A percentile compares a stretch with the other conserved stretches of the same genome.
phyloP scores from a whole-genome alignment of 2,888 invertebrate genomes.

The Carterocephalus palaemon region DNA sequence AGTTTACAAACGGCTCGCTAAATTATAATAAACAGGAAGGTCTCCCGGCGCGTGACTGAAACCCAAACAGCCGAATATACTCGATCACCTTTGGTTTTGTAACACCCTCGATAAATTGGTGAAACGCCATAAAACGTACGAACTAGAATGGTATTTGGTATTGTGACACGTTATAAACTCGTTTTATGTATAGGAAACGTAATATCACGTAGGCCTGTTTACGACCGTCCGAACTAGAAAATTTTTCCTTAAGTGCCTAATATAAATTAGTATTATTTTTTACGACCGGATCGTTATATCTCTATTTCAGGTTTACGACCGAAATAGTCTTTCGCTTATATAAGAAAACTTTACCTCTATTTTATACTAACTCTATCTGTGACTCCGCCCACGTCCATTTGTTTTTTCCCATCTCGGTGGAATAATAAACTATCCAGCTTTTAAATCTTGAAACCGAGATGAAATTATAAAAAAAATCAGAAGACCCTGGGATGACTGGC shows the following conservation, averaged over 20 bases:
- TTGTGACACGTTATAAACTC: constrained; percentile 54
- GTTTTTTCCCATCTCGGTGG: no score
- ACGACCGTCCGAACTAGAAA: constrained; percentile 16
- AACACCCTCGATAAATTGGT: constrained; percentile 48
- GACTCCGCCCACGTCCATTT: no score
- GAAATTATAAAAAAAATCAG: no score
- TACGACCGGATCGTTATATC: constrained; percentile 11
- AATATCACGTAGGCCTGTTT: constrained; percentile 19
- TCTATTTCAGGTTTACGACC: no score
- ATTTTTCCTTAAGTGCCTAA: constrained; percentile 10
- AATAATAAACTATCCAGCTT: no score
- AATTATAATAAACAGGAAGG: constrained; percentile 36
- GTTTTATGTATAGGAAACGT: constrained; percentile 19
- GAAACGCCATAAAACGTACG: constrained; percentile 42
- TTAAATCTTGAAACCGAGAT: no score
- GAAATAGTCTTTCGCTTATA: no score
- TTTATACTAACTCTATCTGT: no score
- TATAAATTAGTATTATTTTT: constrained; percentile 18
- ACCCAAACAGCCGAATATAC: constrained; percentile 60
- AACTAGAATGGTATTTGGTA: constrained; percentile 41
- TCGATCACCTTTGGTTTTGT: constrained; percentile 49
- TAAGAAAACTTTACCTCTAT: no score
- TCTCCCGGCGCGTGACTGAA: constrained; percentile 57
- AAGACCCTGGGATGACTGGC: no score
- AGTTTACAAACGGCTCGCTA: constrained; percentile 26